phyloP scores from a whole-genome alignment of 2,113 vertebrate species.

The Centropus bengalensis region DNA sequence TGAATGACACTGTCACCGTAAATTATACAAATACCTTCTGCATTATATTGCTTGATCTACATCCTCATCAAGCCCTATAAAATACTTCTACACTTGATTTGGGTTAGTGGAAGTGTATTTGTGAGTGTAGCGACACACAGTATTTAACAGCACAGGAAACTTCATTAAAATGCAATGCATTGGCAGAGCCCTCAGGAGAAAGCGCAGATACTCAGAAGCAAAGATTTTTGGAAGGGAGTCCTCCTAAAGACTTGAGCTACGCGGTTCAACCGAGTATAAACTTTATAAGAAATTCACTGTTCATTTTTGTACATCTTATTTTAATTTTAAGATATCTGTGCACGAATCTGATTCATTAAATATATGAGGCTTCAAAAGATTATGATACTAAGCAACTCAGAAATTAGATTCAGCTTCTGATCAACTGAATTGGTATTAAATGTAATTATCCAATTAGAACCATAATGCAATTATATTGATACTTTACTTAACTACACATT shows the following conservation, averaged over 20 bases:
- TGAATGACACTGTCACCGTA: background rate
- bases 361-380: background rate
- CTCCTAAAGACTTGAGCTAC: background rate
- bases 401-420: slow-evolving; percentile 25
- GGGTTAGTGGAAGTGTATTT: background rate
- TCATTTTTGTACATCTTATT: background rate
- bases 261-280: background rate
- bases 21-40: background rate
- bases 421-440: slow-evolving; percentile 4
- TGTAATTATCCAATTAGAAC: slow-evolving; percentile 6
- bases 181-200: background rate
- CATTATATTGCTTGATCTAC: background rate
- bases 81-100: background rate
- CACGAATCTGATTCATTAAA: background rate
- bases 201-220: background rate
- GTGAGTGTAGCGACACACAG: background rate
- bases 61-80: background rate
- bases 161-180: background rate
- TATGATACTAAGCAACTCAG: background rate
- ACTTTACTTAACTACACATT: background rate
- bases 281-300: background rate
- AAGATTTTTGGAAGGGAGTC: background rate
- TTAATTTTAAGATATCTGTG: background rate
- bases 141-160: background rate
- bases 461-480: background rate